These are phyloP conservation scores for Heteronetta atricapilla DNA, from an alignment of 2,113 vertebrate genomes.

Conservation along the genomic window DNA sequence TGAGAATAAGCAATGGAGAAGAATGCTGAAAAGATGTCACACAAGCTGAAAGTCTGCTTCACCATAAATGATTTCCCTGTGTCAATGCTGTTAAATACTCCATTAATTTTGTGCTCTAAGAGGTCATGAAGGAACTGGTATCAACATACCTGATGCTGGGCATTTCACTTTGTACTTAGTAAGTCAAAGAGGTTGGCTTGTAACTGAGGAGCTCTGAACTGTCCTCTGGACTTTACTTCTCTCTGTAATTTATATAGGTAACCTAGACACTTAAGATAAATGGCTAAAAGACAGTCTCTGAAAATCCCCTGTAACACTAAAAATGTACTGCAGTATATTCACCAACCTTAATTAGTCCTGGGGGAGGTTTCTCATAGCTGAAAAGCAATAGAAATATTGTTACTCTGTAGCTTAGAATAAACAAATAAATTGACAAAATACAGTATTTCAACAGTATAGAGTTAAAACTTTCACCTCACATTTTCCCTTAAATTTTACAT, in stretches of 20 bases:
- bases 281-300: neutral
- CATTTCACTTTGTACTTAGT: neutral
- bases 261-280: neutral
- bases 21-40: neutral
- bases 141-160: neutral
- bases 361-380: slow-evolving; percentile 93
- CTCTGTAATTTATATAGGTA: neutral
- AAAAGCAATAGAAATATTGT: slow-evolving; percentile 42
- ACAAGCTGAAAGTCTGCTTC: neutral
- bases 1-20: neutral
- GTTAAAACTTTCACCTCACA: neutral
- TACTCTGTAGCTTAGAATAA: neutral
- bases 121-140: neutral
- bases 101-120: neutral
- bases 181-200: neutral
- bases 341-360: slow-evolving; percentile 90
- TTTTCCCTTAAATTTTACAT: neutral
- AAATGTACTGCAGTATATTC: neutral
- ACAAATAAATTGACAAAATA: neutral
- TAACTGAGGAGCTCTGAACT: neutral
- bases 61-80: neutral
- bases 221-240: neutral
- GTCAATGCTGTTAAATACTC: neutral
- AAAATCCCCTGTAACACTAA: neutral
- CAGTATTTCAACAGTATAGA: neutral